Base-by-base conservation (phyloP, 2,888 invertebrate genomes). In the Glyphotaelius pellucidus region DNA sequence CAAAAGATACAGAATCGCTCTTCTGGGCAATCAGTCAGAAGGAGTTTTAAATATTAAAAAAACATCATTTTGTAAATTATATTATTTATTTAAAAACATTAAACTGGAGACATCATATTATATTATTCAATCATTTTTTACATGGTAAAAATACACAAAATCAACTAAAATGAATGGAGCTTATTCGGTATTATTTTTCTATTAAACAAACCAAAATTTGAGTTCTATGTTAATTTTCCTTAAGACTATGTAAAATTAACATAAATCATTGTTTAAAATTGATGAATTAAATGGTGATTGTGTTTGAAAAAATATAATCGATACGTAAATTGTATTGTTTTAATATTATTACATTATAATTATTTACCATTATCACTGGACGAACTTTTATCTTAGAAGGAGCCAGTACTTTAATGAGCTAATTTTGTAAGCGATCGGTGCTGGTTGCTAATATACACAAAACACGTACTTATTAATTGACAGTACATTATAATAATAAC, bases 141-240 rank as follows among this genome's bases (percentile, higher is more conserved):
- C 96, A 96, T 95, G 95, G 96, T 96, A 96, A 96, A 96, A 96
- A 96, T 96, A 96, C 96, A 95, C 95, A 95, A 95, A 95, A 95
- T 95, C 95, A 94, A 95, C 95, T 95, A 86, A 91, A 91, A 86
- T 86, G 35, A 35, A 83, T 14, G 25, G 35, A 35, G 25, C 25
- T 83, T 25, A 67, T 35, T 83, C 35, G 25, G 25, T 67, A 67
- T 35, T 25, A 83, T 83, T 67, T 67, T 35, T 83, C 4, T 83
- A 12, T 25, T n/a, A 31, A 89, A 89, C 35, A 35, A 89, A 80
- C 25, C 83, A 83, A 38, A 83, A n/a, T 83, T 83, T 83, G 83
- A 83, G 35, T 35, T 83, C 83, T 83, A 83, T 35, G 19, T 35
- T 83, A 83, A 31, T n/a, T 83, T 83, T 25, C 5, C 83, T 19